Evolutionary conservation across 2,113 vertebrate genomes (phyloP).

Genomic region (Microcebus lehilahytsara): DNA sequence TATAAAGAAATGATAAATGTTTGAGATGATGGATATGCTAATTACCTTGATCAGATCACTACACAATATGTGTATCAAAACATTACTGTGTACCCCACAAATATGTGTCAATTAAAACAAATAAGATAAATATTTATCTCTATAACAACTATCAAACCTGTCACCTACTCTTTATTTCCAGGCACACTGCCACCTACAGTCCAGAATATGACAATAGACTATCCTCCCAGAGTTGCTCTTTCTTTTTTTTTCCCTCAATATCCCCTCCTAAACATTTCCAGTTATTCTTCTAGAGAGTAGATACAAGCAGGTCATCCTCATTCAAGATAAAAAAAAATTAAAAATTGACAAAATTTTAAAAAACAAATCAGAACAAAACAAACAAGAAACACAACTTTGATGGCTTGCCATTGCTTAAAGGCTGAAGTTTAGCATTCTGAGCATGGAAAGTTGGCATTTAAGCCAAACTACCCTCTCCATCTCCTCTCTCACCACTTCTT

Average conservation of each 20-base stretch:
- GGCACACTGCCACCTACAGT: fast-evolving
- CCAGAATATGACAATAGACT: background rate
- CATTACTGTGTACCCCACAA: background rate
- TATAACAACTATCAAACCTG: background rate
- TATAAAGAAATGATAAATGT: background rate
- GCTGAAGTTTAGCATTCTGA: background rate
- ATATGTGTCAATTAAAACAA: background rate
- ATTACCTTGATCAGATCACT: background rate
- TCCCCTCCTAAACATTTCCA: background rate
- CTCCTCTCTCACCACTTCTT: background rate
- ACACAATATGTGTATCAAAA: background rate
- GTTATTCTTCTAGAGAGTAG: background rate
- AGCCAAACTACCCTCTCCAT: too few species aligned
- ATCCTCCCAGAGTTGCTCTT: background rate
- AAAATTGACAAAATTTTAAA: background rate
- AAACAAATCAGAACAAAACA: background rate
- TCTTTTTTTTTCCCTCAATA: background rate
- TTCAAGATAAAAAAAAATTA: background rate
- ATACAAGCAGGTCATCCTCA: background rate
- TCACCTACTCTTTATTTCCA: background rate
- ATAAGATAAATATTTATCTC: background rate
- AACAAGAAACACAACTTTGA: background rate
- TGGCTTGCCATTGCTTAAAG: background rate
- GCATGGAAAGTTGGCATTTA: background rate
- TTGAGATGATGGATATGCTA: background rate